Evolutionary conservation across 2,797 vertebrate genomes (phyloP).

Genomic region (Kryptopterus vitreolus): DNA sequence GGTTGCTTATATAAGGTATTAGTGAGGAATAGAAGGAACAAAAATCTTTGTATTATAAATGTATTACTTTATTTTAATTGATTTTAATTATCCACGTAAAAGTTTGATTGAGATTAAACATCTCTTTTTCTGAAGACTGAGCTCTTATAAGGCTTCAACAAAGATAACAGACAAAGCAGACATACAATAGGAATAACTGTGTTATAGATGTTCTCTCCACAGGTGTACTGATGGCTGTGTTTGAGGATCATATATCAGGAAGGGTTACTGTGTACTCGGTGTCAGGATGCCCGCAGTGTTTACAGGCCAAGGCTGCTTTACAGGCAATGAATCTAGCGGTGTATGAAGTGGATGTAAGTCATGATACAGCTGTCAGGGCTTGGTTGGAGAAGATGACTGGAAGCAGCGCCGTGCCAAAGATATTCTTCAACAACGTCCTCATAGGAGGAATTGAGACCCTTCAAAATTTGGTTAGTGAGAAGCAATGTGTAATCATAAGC

Average conservation of each 20-base stretch:
- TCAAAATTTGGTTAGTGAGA: conserved; percentile 68
- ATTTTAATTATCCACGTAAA: not conserved
- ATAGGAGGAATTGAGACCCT: conserved; percentile 73
- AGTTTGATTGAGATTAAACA: not conserved
- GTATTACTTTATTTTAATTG: not conserved
- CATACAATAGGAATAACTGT: not conserved
- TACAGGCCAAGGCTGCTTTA: conserved; percentile 71
- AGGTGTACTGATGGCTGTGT: conserved; percentile 67
- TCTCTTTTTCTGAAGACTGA: not conserved
- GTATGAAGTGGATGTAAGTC: conserved; percentile 69
- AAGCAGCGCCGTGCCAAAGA: conserved; percentile 72
- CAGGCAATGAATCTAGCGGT: conserved; percentile 65
- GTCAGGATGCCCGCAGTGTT: conserved; percentile 73
- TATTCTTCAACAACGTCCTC: conserved; percentile 76
- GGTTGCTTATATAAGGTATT: not conserved
- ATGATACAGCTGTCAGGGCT: conserved; percentile 64
- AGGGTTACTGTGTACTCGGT: conserved; percentile 75
- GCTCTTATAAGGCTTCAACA: too few relatives aligned
- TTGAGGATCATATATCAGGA: conserved; percentile 56
- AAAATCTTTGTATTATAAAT: not conserved
- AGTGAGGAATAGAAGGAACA: not conserved
- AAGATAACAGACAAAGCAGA: not conserved
- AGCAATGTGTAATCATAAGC: not conserved
- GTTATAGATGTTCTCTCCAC: conserved; percentile 14
- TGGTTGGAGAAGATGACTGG: conserved; percentile 70